Evolutionary conservation across 2,888 invertebrate species (phyloP), one percentile per base, ranked within the genome.

Genomic region (Ormyrus thymus): DNA sequence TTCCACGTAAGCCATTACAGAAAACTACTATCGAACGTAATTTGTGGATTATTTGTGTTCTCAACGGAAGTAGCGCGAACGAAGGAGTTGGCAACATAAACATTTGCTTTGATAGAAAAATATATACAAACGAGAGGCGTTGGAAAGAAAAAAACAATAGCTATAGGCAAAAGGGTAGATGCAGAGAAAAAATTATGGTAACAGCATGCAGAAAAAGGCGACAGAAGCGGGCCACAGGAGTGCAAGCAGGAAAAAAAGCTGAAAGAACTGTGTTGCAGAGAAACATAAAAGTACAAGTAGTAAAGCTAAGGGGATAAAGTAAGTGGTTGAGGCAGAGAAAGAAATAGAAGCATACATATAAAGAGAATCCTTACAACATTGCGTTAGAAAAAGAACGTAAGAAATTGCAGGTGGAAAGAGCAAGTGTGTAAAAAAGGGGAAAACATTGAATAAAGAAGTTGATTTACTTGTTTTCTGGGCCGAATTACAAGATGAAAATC

Each of bases 261-360:
- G 11, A 29, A 11, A 51, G 51, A 53, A 13, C 65, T 71, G 29
- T 4, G 29, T 13, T 64, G 50, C 7, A 29, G 13, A 50, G 62
- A 6, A 64, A 51, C 50, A 45, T 29, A 69, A 51, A 69, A 48
- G 64, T 29, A 55, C 69, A 70, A 64, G 62, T 62, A 69, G 56
- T 56, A 64, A 66, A 77, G 71, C 58, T 59, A 59, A 77, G 77
- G 48, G 59, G 72, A 66, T 66, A 72, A 72, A 72, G 65, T 72
- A 65, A 77, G 77, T 77, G 72, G 76, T 65, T 65, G 45, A 64
- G 46, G 59, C 66, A n/a, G 7, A 53, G n/a, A n/a, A 51, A 62
- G 62, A 72, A 62, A 62, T 53, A 62, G 45, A 58, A 13, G 56
- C 43, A 58, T 15, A 66, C 45, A 74, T 59, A 74, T 66, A 15